A percentile compares a stretch with the other conserved stretches of the same genome.
These are phyloP conservation scores for Eonycteris spelaea DNA, from an alignment of 2,113 vertebrate species.

Conservation along the genomic window DNA sequence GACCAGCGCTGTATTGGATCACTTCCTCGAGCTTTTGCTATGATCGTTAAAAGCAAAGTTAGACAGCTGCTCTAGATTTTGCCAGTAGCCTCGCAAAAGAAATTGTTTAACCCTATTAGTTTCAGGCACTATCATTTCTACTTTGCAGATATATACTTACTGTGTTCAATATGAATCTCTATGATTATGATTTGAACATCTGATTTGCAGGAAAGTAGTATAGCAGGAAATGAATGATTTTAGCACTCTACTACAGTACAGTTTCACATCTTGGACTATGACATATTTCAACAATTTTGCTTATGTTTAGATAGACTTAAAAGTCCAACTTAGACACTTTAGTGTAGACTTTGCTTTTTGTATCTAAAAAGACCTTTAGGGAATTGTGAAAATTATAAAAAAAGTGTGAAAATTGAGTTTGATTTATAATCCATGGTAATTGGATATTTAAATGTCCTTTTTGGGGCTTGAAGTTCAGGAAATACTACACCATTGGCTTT, in stretches of 20 bases:
- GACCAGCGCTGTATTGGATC: slow-evolving; percentile 49
- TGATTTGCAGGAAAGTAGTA: slow-evolving; percentile 3
- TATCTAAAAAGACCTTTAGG: neutral
- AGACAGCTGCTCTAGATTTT: slow-evolving; percentile 52
- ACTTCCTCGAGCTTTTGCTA: slow-evolving; percentile 67
- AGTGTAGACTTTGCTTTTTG: slow-evolving; percentile 16
- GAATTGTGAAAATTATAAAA: neutral
- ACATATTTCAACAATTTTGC: neutral
- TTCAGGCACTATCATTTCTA: slow-evolving; percentile 38
- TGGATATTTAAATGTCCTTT: neutral
- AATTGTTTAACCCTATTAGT: slow-evolving; percentile 53
- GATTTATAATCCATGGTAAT: neutral
- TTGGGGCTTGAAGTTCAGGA: neutral
- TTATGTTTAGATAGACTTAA: slow-evolving; percentile 30
- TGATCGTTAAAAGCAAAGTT: slow-evolving; percentile 51
- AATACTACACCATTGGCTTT: slow-evolving; percentile 23
- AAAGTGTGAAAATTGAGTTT: slow-evolving; percentile 12
- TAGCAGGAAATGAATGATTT: slow-evolving; percentile 47
- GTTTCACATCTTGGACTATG: neutral
- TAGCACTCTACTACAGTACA: neutral
- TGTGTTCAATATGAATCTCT: slow-evolving; percentile 1
- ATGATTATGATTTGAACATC: slow-evolving; percentile 11
- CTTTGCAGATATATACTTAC: slow-evolving; percentile 10
- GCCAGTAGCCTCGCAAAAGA: slow-evolving; percentile 46
- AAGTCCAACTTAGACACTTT: neutral